Base-by-base conservation (phyloP, 2,888 invertebrate species). In the Diarsia brunnea region DNA sequence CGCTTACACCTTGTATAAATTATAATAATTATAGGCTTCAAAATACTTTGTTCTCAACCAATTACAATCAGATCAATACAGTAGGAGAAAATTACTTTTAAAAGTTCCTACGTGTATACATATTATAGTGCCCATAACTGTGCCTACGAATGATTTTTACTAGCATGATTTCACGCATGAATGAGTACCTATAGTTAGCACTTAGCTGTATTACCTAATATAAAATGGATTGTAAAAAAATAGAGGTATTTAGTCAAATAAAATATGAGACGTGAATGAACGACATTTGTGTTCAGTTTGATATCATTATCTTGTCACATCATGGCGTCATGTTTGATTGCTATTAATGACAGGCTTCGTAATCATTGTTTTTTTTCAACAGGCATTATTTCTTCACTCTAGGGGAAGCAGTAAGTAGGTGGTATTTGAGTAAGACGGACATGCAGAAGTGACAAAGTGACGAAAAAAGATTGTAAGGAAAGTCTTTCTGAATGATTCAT, bases 101-200 rank as follows among this genome's bases (percentile, higher is more conserved):
- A n/a, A n/a, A n/a, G n/a, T n/a, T n/a, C n/a, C n/a, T n/a, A 3
- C 11, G 60, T 31, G 31, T 4, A 60, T 19, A 60, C 4, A 16
- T 27, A 16, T 38, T 7, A 38, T 38, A 38, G 8, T 58, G 27
- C 58, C 3, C 16, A 0, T 4, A 27, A 58, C 27, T 27, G 27
- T 58, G 63, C 49, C 24, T 19, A n/a, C n/a, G n/a, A n/a, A n/a
- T n/a, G 21, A 63, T 53, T 68, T 73, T 51, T 61, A 49, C 14
- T 49, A 31, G 31, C 69, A 61, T 65, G 45, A 71, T 79, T 74
- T 84, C 45, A 74, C 45, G 80, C 49, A 65, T 65, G 74, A 63
- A 58, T 64, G 16, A 24, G 45, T 38, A 4, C 61, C 24, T 24
- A 31, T 10, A 47, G 38, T 19, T 3, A 31, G 4, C 12, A 8